These are phyloP conservation scores for Manacus vitellinus DNA, from an alignment of 2,113 vertebrate genomes.

Conservation along the genomic window DNA sequence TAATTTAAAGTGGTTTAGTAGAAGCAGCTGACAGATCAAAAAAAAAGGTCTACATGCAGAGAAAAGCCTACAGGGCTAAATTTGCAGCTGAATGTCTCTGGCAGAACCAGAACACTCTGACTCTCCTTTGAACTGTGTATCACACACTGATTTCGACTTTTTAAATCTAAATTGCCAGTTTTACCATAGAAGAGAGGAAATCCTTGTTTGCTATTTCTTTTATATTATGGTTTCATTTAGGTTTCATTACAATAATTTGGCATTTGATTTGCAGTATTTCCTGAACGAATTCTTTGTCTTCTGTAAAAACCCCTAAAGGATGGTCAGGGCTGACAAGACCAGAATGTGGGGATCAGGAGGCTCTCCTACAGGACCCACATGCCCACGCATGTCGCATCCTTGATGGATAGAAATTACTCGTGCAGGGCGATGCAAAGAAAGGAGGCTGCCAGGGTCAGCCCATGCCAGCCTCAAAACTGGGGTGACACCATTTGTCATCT, in stretches of 20 bases:
- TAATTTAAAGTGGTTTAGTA: constrained; percentile 36
- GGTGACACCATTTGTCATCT: background rate
- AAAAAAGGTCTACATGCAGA: background rate
- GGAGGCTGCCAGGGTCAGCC: background rate
- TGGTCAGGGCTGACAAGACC: background rate
- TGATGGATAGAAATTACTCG: background rate
- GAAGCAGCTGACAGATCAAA: constrained; percentile 11
- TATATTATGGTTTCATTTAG: background rate
- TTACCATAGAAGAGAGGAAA: background rate
- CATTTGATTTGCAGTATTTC: background rate
- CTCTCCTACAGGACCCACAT: background rate
- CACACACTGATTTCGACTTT: background rate
- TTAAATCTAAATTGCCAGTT: background rate
- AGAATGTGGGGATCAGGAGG: background rate
- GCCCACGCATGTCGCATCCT: background rate
- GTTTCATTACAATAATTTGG: constrained; percentile 4
- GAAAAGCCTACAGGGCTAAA: background rate
- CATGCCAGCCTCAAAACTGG: background rate
- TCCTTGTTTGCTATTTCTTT: background rate
- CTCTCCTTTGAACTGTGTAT: background rate
- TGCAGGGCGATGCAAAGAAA: background rate
- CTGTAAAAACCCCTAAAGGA: background rate
- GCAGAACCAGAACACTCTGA: background rate
- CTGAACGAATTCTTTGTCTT: background rate
- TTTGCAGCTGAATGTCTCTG: background rate